Evolutionary conservation across 30 jellyfish, hydroid and myxozoan genomes (phyloP).

Genomic region (Hydra vulgaris): DNA sequence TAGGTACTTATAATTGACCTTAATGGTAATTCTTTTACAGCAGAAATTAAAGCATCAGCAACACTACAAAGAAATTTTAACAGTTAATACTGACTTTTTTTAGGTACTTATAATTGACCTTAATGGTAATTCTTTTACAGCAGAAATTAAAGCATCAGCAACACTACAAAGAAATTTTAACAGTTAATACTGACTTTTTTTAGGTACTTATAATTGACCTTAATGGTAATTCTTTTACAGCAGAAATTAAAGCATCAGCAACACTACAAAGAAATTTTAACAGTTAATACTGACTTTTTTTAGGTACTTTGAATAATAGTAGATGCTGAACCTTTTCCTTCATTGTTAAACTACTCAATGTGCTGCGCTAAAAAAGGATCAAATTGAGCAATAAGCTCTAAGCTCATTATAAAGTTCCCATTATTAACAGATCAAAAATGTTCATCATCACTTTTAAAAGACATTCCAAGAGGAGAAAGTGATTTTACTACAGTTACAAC

Average conservation of each 20-base stretch:
- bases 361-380: no score
- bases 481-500: no score
- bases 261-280: neutral
- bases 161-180: neutral
- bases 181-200: constrained; percentile 19
- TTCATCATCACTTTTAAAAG: no score
- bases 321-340: no score
- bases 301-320: neutral
- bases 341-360: no score
- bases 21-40: neutral
- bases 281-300: constrained; percentile 19
- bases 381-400: no score
- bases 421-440: no score
- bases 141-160: constrained; percentile 14
- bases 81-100: constrained; percentile 19
- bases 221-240: neutral
- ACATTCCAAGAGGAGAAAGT: no score
- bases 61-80: neutral
- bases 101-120: constrained; percentile 8
- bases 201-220: constrained; percentile 8
- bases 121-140: neutral
- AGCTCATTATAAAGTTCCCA: no score
- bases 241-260: constrained; percentile 14
- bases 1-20: neutral
- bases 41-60: constrained; percentile 14